A percentile compares a stretch with the other conserved stretches of the same genome.
phyloP scores from a whole-genome alignment of 1,140 invertebrate genomes.

The Drosophila carrolli region DNA sequence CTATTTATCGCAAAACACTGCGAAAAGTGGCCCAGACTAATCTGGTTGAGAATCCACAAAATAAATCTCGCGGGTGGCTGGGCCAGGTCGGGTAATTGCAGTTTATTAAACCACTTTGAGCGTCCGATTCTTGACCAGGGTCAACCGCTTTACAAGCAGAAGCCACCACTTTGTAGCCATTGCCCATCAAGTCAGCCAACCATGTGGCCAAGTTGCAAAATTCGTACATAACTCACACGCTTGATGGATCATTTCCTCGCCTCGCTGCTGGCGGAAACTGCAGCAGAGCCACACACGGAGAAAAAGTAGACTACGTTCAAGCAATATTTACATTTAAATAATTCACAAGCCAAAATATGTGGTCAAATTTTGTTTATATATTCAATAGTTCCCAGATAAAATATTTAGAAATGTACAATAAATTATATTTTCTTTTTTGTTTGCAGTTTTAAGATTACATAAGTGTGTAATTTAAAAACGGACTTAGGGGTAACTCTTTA shows the following conservation, averaged over 20 bases:
- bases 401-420: too few species aligned
- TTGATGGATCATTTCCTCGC: slow-evolving; percentile 77
- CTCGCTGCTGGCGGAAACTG: slow-evolving; percentile 59
- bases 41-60: slow-evolving; percentile 70
- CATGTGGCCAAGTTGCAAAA: slow-evolving; percentile 61
- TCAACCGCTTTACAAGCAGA: slow-evolving; percentile 67
- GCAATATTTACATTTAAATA: too few species aligned
- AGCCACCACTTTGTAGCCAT: slow-evolving; percentile 17
- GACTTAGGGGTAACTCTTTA: too few species aligned
- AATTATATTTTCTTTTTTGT: too few species aligned
- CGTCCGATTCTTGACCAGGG: slow-evolving; percentile 78
- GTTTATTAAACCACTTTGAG: slow-evolving; percentile 79
- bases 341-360: too few species aligned
- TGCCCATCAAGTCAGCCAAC: slow-evolving; percentile 18
- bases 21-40: slow-evolving; percentile 20
- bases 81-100: slow-evolving; percentile 65
- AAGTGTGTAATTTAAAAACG: too few species aligned
- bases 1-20: slow-evolving; percentile 64
- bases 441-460: too few species aligned
- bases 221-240: slow-evolving; percentile 70
- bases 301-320: too few species aligned
- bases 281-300: slow-evolving; percentile 2
- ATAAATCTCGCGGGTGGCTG: slow-evolving; percentile 69
- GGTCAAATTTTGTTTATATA: too few species aligned
- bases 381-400: too few species aligned